Percentiles rank a stretch among this genome's conserved stretches.
phyloP scores from a whole-genome alignment of 2,888 invertebrate genomes.

The Stictocephala bisonia region DNA sequence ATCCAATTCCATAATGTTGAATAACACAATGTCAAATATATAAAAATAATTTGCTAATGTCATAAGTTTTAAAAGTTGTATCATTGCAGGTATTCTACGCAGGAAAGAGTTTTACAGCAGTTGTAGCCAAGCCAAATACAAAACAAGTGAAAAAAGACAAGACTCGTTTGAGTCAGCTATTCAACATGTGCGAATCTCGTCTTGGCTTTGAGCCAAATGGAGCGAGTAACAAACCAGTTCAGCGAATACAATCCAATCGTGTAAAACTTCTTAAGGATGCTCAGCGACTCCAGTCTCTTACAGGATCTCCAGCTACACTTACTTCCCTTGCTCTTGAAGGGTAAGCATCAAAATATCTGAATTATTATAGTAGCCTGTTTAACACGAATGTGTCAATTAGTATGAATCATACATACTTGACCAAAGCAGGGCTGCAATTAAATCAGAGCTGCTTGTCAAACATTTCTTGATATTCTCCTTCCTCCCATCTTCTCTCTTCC shows the following conservation, averaged over 20 bases:
- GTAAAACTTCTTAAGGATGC: slow-evolving; percentile 50
- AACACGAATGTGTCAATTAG: no score
- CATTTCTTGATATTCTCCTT: no score
- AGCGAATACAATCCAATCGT: slow-evolving; percentile 1
- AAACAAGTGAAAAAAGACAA: slow-evolving; percentile 75
- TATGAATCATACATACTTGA: no score
- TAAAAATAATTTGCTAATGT: no score
- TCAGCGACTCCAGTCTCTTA: slow-evolving; percentile 47
- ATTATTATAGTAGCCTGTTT: no score
- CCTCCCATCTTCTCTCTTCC: no score
- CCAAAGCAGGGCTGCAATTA: no score
- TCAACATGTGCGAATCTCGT: slow-evolving; percentile 58
- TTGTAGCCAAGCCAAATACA: slow-evolving; percentile 74
- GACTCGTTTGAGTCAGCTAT: slow-evolving; percentile 73
- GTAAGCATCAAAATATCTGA: no score
- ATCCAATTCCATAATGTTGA: no score
- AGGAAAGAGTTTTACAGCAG: slow-evolving; percentile 77
- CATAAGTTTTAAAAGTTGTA: no score
- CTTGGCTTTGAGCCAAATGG: background rate
- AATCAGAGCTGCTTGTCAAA: no score
- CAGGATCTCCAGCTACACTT: slow-evolving; percentile 24
- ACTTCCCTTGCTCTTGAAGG: background rate
- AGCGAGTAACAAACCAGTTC: background rate
- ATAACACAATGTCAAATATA: no score
- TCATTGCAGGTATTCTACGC: slow-evolving; percentile 74